Conservation (phyloP, 2,888 invertebrate genomes). For the Toxonevra muliebris region DNA sequence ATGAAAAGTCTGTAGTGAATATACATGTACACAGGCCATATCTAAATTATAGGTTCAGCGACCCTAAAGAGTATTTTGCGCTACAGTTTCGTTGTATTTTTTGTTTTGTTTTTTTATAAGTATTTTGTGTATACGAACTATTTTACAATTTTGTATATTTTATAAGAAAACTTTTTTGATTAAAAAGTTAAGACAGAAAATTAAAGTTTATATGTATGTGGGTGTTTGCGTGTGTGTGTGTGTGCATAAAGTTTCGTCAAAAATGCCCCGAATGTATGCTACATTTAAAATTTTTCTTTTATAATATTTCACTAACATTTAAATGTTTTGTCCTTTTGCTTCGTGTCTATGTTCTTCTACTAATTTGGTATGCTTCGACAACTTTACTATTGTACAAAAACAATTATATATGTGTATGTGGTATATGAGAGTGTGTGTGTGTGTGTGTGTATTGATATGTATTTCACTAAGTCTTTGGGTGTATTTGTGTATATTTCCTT, state of each 20-base stretch:
- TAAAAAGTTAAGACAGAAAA: constrained; percentile 31
- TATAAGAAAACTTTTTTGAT: constrained; percentile 27
- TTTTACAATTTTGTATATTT: constrained; percentile 15
- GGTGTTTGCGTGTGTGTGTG: background rate
- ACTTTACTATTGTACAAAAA: background rate
- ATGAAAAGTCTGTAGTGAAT: too few relatives aligned
- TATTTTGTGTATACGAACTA: too few relatives aligned
- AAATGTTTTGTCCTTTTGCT: too few relatives aligned
- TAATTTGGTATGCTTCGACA: background rate
- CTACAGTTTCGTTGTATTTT: too few relatives aligned
- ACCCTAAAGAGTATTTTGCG: too few relatives aligned
- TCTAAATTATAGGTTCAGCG: too few relatives aligned
- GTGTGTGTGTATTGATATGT: background rate
- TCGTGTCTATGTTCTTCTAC: too few relatives aligned
- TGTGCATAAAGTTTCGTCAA: background rate
- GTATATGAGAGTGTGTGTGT: background rate
- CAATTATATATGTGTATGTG: background rate
- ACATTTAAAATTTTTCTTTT: background rate
- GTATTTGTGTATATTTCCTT: background rate
- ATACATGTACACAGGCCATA: too few relatives aligned
- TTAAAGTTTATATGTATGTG: background rate
- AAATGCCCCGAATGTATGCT: background rate
- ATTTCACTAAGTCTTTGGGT: background rate
- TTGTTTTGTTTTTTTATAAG: too few relatives aligned
- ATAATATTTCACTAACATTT: too few relatives aligned